Evolutionary conservation across 2,888 invertebrate genomes (phyloP), one percentile per base, ranked within the genome.

Genomic region (Stenotaenia linearis): DNA sequence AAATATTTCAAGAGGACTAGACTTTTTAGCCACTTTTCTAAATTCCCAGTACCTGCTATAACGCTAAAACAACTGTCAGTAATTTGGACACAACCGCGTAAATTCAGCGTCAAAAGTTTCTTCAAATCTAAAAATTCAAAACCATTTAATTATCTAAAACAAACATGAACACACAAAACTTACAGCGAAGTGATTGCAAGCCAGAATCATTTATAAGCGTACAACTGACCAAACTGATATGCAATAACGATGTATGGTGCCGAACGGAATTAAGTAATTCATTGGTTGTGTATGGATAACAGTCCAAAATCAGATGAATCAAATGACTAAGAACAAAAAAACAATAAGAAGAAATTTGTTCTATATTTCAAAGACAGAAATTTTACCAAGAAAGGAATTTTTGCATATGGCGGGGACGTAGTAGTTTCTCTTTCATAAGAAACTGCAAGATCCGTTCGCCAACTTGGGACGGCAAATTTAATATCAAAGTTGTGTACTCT

Each of bases 391-490:
- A 18, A 56, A 56, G 56, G 5, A 56, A 56, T 56, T 56, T 56
- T 21, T 56, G 56, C 56, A 56, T 18, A 56, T 56, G 56, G 23
- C 56, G 56, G 23, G 56, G 56, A n/a, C 56, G 21, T 4, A 56
- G 21, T 18, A 56, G 56, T 56, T 56, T 56, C 56, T 56, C 56
- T 56, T 56, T 56, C 56, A 56, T 56, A 21, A 56, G 56, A 56
- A 56, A 56, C 56, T 56, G 56, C 56, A 56, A 56, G 56, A 56
- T 56, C 1, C 56, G 56, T 56, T 56, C 56, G 10, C 56, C 56
- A n/a, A 56, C 56, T 56, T 56, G 56, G 6, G 56, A 56, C 56
- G 56, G 56, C 56, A 56, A 56, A 56, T 56, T 56, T 56, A 56
- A 56, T 21, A 23, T 56, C 23, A 56, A 56, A 56, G 56, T 56